Percentiles rank a stretch among this genome's conserved stretches.
phyloP scores from a whole-genome alignment of 2,113 vertebrate species.

The Callochromis pleurospilus region DNA sequence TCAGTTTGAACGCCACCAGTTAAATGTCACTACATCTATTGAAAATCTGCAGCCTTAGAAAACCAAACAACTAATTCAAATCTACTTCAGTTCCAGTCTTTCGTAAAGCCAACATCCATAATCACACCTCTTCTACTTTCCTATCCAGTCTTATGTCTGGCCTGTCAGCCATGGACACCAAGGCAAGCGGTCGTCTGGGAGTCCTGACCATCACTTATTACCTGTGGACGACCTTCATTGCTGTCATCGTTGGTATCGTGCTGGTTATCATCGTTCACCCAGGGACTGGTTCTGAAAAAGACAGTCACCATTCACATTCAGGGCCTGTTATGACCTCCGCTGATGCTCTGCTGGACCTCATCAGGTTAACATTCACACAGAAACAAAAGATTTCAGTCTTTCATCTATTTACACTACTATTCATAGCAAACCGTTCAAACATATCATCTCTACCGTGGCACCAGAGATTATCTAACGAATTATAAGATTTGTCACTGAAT shows the following conservation, averaged over 20 bases:
- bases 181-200: slow-evolving; percentile 79
- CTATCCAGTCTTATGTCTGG: slow-evolving; percentile 82
- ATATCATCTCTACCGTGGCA: not conserved
- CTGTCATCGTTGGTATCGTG: slow-evolving; percentile 80
- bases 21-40: not conserved
- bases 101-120: not conserved
- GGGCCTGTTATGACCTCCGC: slow-evolving; percentile 82
- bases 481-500: not conserved
- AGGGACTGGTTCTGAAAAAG: slow-evolving; percentile 77
- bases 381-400: not conserved
- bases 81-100: not conserved
- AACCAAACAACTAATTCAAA: not conserved
- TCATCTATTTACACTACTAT: not conserved
- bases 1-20: not conserved
- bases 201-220: slow-evolving; percentile 86
- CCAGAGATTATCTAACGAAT: not conserved
- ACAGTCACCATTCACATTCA: slow-evolving; percentile 57
- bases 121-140: not conserved
- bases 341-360: slow-evolving; percentile 82
- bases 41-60: not conserved
- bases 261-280: slow-evolving; percentile 82
- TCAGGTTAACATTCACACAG: slow-evolving; percentile 69
- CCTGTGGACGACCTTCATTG: slow-evolving; percentile 88
- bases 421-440: not conserved
- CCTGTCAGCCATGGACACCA: slow-evolving; percentile 85